Evolutionary conservation across 2,113 vertebrate species (phyloP).

Genomic region (Strigops habroptila): DNA sequence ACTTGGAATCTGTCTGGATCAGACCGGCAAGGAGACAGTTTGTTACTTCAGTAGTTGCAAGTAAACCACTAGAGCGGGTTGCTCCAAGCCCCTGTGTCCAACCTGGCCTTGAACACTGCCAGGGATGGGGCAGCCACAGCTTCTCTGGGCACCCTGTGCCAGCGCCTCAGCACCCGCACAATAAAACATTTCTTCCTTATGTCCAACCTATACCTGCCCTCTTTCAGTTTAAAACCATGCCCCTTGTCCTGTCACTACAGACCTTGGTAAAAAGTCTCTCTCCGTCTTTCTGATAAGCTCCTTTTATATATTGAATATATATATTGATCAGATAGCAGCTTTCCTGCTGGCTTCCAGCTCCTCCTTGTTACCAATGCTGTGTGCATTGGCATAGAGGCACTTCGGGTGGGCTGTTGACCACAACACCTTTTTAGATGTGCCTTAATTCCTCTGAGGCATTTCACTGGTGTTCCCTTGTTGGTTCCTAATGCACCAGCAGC

Average conservation of each 20-base stretch:
- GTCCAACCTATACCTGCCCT: too few relatives aligned
- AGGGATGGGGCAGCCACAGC: not conserved
- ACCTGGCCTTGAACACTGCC: not conserved
- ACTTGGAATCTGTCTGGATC: not conserved
- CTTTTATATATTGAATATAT: not conserved
- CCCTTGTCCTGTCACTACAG: not conserved
- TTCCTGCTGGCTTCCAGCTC: not conserved
- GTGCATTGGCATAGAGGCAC: not conserved
- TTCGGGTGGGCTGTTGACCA: not conserved
- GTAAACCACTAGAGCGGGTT: not conserved
- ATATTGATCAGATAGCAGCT: not conserved
- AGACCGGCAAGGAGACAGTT: fast-evolving
- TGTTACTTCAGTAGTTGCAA: not conserved
- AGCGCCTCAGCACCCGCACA: not conserved
- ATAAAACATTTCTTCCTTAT: too few relatives aligned
- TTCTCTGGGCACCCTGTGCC: not conserved
- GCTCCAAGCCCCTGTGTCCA: not conserved
- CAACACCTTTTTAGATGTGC: not conserved
- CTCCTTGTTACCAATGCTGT: not conserved
- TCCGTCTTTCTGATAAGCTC: not conserved
- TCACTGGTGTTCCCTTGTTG: not conserved
- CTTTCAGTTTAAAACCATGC: not conserved
- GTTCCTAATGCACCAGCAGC: not conserved
- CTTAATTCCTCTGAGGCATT: not conserved
- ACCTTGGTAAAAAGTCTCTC: not conserved